Evolutionary conservation across 2,888 invertebrate species (phyloP).

Genomic region (Brachypterus glaber): DNA sequence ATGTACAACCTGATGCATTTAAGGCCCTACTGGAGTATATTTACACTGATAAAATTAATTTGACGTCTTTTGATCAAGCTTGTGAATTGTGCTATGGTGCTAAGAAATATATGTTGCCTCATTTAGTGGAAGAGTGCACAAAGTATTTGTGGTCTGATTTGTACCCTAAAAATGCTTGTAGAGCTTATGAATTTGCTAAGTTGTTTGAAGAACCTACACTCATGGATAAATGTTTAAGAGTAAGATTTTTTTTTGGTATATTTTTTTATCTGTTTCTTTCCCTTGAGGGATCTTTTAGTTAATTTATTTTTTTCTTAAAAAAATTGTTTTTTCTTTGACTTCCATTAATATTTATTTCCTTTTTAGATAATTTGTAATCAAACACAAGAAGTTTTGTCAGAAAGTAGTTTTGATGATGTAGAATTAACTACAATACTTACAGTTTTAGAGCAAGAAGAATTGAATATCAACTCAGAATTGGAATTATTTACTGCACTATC

Average conservation of each 20-base stretch:
- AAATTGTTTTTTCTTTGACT: background rate
- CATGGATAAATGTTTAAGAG: slow-evolving; percentile 73
- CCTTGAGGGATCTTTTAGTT: too few species aligned
- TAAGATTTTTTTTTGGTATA: slow-evolving; percentile 28
- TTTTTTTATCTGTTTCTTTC: too few species aligned
- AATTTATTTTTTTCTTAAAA: too few species aligned
- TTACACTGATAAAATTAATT: slow-evolving; percentile 71
- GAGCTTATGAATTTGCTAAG: slow-evolving; percentile 79
- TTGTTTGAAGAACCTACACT: slow-evolving; percentile 73
- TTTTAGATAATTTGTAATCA: slow-evolving; percentile 64
- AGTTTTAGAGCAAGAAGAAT: slow-evolving; percentile 63
- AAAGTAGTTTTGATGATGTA: slow-evolving; percentile 68
- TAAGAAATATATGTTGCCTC: slow-evolving; percentile 80
- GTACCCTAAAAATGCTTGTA: slow-evolving; percentile 69
- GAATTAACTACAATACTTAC: slow-evolving; percentile 65
- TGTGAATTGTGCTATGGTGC: slow-evolving; percentile 82
- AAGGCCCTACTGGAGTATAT: slow-evolving; percentile 74
- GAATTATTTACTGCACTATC: slow-evolving; percentile 66
- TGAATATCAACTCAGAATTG: slow-evolving; percentile 66
- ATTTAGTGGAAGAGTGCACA: slow-evolving; percentile 74
- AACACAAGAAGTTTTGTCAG: slow-evolving; percentile 65
- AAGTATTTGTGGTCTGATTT: slow-evolving; percentile 75
- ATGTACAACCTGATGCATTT: slow-evolving; percentile 80
- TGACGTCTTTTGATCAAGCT: slow-evolving; percentile 75
- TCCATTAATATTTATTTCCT: slow-evolving; percentile 7